Evolutionary conservation across 2,797 vertebrate species (phyloP).

Genomic region (Siniperca scherzeri): DNA sequence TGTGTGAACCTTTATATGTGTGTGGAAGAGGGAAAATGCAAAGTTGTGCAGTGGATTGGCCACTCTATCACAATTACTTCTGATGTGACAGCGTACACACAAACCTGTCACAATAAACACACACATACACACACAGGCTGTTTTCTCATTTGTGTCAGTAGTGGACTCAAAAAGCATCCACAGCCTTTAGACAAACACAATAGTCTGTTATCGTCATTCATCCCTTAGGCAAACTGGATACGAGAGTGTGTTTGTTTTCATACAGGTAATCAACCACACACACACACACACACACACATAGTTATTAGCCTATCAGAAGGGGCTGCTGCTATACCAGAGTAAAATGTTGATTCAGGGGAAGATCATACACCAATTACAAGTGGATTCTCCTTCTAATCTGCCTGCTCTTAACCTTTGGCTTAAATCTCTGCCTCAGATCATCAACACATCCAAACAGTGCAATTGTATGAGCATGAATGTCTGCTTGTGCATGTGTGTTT

Average conservation of each 20-base stretch:
- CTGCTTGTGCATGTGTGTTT: not conserved
- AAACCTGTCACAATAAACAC: constrained; percentile 46
- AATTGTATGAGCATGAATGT: not conserved
- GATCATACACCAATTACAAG: constrained; percentile 70
- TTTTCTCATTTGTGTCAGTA: constrained; percentile 46
- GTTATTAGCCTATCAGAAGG: constrained; percentile 49
- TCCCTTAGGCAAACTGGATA: constrained; percentile 72
- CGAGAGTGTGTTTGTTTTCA: constrained; percentile 40
- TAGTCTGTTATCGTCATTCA: constrained; percentile 59
- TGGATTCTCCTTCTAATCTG: constrained; percentile 64
- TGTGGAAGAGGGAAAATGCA: constrained; percentile 14
- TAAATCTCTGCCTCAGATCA: constrained; percentile 46
- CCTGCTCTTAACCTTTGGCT: constrained; percentile 40
- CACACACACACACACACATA: constrained; percentile 23
- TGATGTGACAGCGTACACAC: constrained; percentile 55
- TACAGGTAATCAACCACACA: constrained; percentile 34
- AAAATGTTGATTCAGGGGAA: constrained; percentile 72
- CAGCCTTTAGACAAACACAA: constrained; percentile 71
- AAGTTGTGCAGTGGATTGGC: constrained; percentile 42
- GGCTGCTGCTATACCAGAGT: constrained; percentile 52
- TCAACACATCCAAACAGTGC: constrained; percentile 33
- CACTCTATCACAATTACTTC: constrained; percentile 59
- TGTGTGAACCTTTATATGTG: constrained; percentile 21
- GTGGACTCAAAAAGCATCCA: constrained; percentile 49
- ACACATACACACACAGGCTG: constrained; percentile 4